A percentile compares a stretch with the other conserved stretches of the same genome.
Evolutionary conservation across 2,113 vertebrate genomes (phyloP).

Genomic region (Cnemophilus loriae): DNA sequence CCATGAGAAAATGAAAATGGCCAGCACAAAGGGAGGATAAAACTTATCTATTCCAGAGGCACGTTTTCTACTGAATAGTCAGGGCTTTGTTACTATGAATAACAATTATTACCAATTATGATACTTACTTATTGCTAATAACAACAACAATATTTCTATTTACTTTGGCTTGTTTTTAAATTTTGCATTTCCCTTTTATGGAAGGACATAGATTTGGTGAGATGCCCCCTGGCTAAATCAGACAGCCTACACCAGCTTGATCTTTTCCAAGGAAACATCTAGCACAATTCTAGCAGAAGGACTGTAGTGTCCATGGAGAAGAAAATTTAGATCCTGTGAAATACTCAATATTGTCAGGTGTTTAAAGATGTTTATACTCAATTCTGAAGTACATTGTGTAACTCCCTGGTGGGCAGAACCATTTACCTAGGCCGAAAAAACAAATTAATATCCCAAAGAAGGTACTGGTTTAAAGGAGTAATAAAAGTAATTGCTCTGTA

Average conservation of each 20-base stretch:
- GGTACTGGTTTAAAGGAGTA: neutral
- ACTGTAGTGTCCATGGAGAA: neutral
- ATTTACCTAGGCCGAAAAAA: neutral
- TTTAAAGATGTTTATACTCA: neutral
- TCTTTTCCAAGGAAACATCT: neutral
- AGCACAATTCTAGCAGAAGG: neutral
- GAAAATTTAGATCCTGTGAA: neutral
- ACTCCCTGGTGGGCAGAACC: neutral
- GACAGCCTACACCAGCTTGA: neutral
- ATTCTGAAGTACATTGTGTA: neutral
- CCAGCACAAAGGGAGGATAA: neutral
- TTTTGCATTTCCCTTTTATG: neutral
- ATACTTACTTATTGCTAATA: neutral
- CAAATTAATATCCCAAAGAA: neutral
- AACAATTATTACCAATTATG: neutral
- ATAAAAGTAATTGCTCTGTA: neutral
- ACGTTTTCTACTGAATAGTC: neutral
- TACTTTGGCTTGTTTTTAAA: neutral
- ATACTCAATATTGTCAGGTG: neutral
- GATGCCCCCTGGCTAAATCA: neutral
- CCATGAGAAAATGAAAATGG: neutral
- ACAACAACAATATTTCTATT: neutral
- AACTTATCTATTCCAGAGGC: neutral
- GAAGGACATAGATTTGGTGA: neutral
- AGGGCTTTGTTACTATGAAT: neutral